These are phyloP conservation scores for Phengaris alcon DNA, from an alignment of 2,888 invertebrate genomes.

Conservation along the genomic window DNA sequence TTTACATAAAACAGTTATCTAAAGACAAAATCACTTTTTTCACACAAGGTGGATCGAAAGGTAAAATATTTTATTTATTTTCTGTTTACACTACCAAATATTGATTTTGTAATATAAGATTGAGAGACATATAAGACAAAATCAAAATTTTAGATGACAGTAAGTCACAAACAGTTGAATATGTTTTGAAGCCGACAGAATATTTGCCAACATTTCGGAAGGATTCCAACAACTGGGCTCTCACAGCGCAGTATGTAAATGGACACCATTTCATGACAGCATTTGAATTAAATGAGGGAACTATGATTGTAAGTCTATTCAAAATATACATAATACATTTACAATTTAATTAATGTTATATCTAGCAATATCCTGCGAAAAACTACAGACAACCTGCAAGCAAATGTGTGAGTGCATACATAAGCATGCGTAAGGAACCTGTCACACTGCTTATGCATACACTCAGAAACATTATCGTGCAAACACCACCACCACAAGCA, in stretches of 20 bases:
- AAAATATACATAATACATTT: conserved; percentile 17
- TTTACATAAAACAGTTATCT: conserved; percentile 71
- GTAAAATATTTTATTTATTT: conserved; percentile 41
- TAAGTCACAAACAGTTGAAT: conserved; percentile 65
- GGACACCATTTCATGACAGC: conserved; percentile 74
- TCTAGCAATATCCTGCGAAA: too few relatives aligned
- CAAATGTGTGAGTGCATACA: too few relatives aligned
- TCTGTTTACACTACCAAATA: too few relatives aligned
- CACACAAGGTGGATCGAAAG: conserved; percentile 69
- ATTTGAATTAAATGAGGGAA: conserved; percentile 71
- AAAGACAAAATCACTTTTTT: conserved; percentile 74
- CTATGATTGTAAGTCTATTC: conserved; percentile 61
- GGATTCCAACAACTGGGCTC: conserved; percentile 68
- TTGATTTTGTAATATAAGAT: neutral
- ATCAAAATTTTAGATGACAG: conserved; percentile 54
- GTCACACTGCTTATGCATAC: too few relatives aligned
- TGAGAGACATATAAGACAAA: neutral
- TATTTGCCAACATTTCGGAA: conserved; percentile 66
- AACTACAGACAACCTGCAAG: too few relatives aligned
- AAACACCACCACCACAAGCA: too few relatives aligned
- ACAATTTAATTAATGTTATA: neutral
- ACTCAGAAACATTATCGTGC: too few relatives aligned
- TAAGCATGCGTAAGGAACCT: too few relatives aligned
- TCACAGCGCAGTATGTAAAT: conserved; percentile 73
- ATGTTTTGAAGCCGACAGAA: conserved; percentile 65